Evolutionary conservation across 2,113 vertebrate genomes (phyloP), one percentile per base, ranked within the genome.

Genomic region (Tetraodon nigroviridis): DNA sequence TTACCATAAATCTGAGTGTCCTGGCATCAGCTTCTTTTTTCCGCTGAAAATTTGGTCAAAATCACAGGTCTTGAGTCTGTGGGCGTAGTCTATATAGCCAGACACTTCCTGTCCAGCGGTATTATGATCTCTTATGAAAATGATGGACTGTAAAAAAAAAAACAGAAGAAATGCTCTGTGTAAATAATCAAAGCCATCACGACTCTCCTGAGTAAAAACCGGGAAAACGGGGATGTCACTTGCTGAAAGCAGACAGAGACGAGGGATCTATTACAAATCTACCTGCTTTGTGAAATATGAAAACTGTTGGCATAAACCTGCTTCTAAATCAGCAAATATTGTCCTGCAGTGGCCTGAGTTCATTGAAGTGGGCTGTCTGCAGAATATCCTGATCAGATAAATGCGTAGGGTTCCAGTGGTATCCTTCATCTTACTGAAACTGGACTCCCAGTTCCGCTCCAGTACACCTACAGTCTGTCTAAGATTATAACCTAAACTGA

Each of bases 51-150:
- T 94, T 20, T 81, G 75, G 82, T 94, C 90, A 71, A 94, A 97
- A 72, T 94, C 92, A 75, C 93, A 91, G 15, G 55, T 84, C 66
- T 90, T 89, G 52, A 95, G 90, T 76, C 93, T 92, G 82, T 93
- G 90, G 63, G 92, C 85, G 52, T 92, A 94, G 89, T 95, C 92
- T 16, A 94, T 93, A 79, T 94, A 94, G 12, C 92, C 94, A 67
- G 94, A 95, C 55, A 97, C 84, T 86, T 95, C 93, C 75, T 94
- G 92, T 67, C 86, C 87, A 64, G 40, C 80, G 59, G 88, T 67
- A 84, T 93, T 94, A 76, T 52, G 85, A 79, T 93, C 92, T 78
- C 92, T 90, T 85, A 95, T 92, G 86, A 94, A 95, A 87, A 97
- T 91, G 75, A 94, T 87, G 0, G 93, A 92, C 94, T 95, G 86